Percentiles rank a stretch among this genome's conserved stretches.
Evolutionary conservation across 2,888 invertebrate genomes (phyloP).

Genomic region (Portevinia maculata): DNA sequence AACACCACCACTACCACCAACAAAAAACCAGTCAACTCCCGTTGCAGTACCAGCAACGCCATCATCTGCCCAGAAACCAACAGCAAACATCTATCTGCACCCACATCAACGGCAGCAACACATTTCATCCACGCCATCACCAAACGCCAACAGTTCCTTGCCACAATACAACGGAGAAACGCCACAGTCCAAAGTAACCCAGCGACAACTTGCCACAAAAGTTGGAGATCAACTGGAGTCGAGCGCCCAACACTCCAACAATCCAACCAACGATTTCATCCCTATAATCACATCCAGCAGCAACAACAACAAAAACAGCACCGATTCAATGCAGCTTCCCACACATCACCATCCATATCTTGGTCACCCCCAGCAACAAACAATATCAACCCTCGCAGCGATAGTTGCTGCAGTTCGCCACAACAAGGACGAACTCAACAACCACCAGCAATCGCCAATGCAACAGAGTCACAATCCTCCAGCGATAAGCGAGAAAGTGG

Average conservation of each 20-base stretch:
- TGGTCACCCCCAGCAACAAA: constrained; percentile 77
- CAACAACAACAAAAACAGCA: constrained; percentile 52
- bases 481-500: constrained; percentile 82
- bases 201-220: constrained; percentile 15
- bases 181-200: constrained; percentile 56
- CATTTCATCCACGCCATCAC: constrained; percentile 36
- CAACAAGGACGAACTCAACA: constrained; percentile 49
- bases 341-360: constrained; percentile 75
- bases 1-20: constrained; percentile 84
- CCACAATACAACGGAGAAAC: constrained; percentile 82
- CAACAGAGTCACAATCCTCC: constrained; percentile 47
- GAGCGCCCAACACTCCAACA: constrained; percentile 40
- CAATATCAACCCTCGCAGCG: constrained; percentile 67
- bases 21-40: constrained; percentile 79
- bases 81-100: constrained; percentile 40
- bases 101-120: constrained; percentile 9
- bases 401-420: constrained; percentile 63
- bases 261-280: constrained; percentile 55
- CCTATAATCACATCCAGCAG: constrained; percentile 49
- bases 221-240: constrained; percentile 30
- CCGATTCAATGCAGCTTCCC: constrained; percentile 27
- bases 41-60: constrained; percentile 55
- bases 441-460: no score
- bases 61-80: constrained; percentile 30
- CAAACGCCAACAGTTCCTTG: constrained; percentile 77